Percentiles rank a stretch among this genome's conserved stretches.
These are phyloP conservation scores for Microctonus aethiopoides DNA, from an alignment of 2,888 invertebrate species.

Conservation along the genomic window DNA sequence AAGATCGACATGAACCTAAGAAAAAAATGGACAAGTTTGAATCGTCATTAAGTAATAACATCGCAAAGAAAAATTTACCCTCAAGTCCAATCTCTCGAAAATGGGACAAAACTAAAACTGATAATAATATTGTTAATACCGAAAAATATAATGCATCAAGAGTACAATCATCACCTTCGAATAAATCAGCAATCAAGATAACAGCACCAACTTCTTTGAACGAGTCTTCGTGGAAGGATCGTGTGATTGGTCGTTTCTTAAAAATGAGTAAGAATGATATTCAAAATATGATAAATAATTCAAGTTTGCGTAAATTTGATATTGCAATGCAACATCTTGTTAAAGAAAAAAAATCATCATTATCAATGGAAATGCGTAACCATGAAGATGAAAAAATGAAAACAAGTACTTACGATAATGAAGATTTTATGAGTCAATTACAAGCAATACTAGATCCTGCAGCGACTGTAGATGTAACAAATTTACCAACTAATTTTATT, in stretches of 20 bases:
- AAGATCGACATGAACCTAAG: slow-evolving; percentile 9
- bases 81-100: slow-evolving; percentile 3
- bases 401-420: slow-evolving; percentile 52
- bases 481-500: slow-evolving; percentile 72
- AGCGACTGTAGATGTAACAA: slow-evolving; percentile 70
- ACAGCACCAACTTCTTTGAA: slow-evolving; percentile 25
- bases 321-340: slow-evolving; percentile 64
- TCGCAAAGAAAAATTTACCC: neutral
- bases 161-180: neutral
- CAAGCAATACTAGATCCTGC: slow-evolving; percentile 72
- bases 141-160: neutral
- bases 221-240: slow-evolving; percentile 55
- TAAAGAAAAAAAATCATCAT: slow-evolving; percentile 55
- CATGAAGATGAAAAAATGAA: slow-evolving; percentile 61
- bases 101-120: neutral
- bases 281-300: slow-evolving; percentile 63
- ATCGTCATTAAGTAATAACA: neutral
- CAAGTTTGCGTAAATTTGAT: slow-evolving; percentile 61
- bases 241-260: slow-evolving; percentile 60
- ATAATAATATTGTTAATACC: neutral
- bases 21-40: slow-evolving; percentile 26
- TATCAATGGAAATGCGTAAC: slow-evolving; percentile 57
- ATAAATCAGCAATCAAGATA: slow-evolving; percentile 4
- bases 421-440: slow-evolving; percentile 62
- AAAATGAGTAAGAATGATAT: slow-evolving; percentile 65